Conservation (phyloP, 2,113 vertebrate genomes). For the Peucedramus taeniatus region DNA sequence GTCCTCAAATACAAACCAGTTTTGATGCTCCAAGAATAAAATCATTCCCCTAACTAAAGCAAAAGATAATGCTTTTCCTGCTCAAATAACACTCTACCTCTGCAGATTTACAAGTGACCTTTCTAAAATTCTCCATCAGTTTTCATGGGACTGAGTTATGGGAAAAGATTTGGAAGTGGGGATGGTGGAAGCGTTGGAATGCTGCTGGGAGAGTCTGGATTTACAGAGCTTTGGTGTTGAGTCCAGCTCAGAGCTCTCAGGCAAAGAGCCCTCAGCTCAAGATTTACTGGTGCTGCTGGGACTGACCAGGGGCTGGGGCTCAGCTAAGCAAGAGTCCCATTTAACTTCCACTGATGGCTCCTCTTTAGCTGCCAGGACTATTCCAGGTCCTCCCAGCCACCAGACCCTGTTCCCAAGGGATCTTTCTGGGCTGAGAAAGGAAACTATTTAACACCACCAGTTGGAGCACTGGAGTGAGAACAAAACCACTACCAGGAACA, state of each 20-base stretch:
- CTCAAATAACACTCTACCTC: fast-evolving
- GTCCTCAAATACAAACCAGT: neutral
- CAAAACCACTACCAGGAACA: neutral
- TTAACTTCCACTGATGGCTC: neutral
- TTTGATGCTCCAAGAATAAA: neutral
- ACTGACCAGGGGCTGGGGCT: neutral
- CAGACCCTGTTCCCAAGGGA: neutral
- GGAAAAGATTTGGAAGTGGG: fast-evolving
- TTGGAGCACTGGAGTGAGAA: neutral
- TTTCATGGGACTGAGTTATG: fast-evolving
- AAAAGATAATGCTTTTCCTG: neutral
- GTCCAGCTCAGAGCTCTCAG: neutral
- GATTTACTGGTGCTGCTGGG: neutral
- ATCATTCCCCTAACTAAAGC: neutral
- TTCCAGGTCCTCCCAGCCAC: neutral
- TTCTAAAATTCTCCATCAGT: neutral
- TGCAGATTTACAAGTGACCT: neutral
- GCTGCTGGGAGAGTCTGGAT: neutral
- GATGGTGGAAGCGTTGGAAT: fast-evolving
- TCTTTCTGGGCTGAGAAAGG: neutral
- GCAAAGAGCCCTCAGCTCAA: neutral
- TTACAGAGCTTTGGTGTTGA: neutral
- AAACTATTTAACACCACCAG: neutral
- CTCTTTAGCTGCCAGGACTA: neutral
- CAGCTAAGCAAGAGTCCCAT: neutral